These are phyloP conservation scores for Suillia variegata DNA, from an alignment of 2,888 invertebrate species.

Conservation along the genomic window DNA sequence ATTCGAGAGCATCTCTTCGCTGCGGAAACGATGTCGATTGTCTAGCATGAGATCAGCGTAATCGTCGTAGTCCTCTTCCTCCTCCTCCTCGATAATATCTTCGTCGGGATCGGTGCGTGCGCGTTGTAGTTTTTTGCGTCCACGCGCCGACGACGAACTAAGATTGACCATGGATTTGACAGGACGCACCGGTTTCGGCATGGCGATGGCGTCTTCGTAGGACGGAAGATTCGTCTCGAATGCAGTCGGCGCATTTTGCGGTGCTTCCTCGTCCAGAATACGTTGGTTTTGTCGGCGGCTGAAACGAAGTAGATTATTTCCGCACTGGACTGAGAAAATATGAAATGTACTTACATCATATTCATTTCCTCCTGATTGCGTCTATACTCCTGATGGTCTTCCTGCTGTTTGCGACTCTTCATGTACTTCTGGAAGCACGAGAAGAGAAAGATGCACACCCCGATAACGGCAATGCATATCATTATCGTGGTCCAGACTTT, in stretches of 20 bases:
- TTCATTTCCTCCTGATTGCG: conserved; percentile 60
- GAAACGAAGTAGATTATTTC: background rate
- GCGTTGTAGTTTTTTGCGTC: conserved; percentile 42
- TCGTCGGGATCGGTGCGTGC: conserved; percentile 38
- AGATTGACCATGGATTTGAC: conserved; percentile 63
- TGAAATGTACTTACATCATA: conserved; percentile 50
- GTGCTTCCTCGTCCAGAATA: conserved; percentile 64
- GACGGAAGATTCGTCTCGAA: conserved; percentile 76
- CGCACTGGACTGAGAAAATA: background rate
- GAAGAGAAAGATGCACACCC: conserved; percentile 35
- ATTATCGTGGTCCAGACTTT: conserved; percentile 68
- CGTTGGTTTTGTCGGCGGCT: conserved; percentile 63
- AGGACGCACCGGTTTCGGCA: conserved; percentile 72
- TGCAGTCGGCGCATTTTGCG: conserved; percentile 67
- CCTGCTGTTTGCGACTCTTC: conserved; percentile 61
- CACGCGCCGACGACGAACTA: conserved; percentile 61
- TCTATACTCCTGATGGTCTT: conserved; percentile 62
- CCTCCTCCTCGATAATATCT: conserved; percentile 19
- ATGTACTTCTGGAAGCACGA: conserved; percentile 61
- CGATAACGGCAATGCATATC: conserved; percentile 56
- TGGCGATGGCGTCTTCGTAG: conserved; percentile 77
- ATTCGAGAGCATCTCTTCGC: conserved; percentile 58
- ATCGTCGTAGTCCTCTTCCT: conserved; percentile 32
- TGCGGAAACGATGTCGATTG: conserved; percentile 51
- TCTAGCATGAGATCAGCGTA: conserved; percentile 45